Evolutionary conservation across 2,797 vertebrate species (phyloP).

Genomic region (Paramormyrops hopkinsi): DNA sequence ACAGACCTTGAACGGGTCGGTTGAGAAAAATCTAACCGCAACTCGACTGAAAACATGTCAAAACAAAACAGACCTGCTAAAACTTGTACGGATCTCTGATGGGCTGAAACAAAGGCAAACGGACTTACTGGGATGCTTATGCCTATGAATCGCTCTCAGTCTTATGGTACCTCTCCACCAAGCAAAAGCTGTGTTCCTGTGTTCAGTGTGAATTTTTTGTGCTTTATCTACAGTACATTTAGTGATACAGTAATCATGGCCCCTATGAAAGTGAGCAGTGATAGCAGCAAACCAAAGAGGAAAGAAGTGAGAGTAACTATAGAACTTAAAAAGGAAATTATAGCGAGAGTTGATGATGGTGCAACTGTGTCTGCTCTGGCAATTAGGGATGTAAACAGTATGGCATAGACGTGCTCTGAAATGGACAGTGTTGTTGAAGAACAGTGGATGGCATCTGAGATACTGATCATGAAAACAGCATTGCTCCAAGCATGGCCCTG

Average conservation of each 20-base stretch:
- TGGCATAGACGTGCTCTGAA: background rate
- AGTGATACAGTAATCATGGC: background rate
- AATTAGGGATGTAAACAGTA: background rate
- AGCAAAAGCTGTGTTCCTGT: background rate
- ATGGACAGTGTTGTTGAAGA: background rate
- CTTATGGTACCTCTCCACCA: background rate
- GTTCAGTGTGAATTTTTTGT: background rate
- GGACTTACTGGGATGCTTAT: background rate
- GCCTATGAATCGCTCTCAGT: background rate
- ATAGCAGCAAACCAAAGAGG: no score
- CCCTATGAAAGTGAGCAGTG: background rate
- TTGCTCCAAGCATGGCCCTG: background rate
- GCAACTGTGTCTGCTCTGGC: no score
- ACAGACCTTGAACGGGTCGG: background rate
- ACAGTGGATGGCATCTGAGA: background rate
- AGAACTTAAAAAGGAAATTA: no score
- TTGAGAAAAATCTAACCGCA: background rate
- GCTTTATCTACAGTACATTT: background rate
- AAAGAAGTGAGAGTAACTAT: no score
- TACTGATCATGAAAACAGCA: background rate
- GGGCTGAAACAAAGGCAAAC: background rate
- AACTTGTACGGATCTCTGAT: background rate
- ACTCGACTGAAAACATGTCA: background rate
- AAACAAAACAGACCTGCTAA: background rate
- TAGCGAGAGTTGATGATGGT: no score